These are phyloP conservation scores for Bombus ignitus DNA, from an alignment of 1,140 invertebrate genomes.

Conservation along the genomic window DNA sequence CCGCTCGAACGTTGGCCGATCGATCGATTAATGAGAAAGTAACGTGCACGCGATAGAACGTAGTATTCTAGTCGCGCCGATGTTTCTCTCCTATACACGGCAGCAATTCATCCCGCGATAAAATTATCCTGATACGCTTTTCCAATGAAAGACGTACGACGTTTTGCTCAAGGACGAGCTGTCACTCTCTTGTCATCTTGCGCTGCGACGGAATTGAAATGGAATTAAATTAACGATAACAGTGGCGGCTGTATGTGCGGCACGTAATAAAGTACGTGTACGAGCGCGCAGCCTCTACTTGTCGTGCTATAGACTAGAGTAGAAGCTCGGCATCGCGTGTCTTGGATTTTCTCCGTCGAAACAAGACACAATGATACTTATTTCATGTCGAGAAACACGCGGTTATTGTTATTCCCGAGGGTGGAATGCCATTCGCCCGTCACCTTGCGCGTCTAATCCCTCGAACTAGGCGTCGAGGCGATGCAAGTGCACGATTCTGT, in stretches of 20 bases:
- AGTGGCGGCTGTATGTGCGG: constrained; percentile 32
- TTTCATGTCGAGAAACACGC: constrained; percentile 43
- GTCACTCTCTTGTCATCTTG: constrained; percentile 64
- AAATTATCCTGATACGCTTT: constrained; percentile 60
- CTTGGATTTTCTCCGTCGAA: constrained; percentile 36
- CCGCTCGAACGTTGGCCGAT: background rate
- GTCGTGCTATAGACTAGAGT: background rate
- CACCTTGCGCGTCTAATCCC: constrained; percentile 46
- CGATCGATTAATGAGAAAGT: background rate
- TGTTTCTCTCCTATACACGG: background rate
- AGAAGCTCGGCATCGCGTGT: constrained; percentile 51
- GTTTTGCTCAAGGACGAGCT: constrained; percentile 54
- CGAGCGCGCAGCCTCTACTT: background rate
- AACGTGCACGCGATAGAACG: background rate
- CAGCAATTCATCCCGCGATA: constrained; percentile 49
- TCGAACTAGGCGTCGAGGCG: background rate
- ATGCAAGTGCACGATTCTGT: background rate
- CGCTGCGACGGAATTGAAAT: constrained; percentile 60
- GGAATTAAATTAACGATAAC: constrained; percentile 66
- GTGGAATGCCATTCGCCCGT: constrained; percentile 63
- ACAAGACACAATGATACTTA: constrained; percentile 55
- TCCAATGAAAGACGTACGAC: constrained; percentile 48
- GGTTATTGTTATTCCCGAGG: constrained; percentile 58
- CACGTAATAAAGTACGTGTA: constrained; percentile 47
- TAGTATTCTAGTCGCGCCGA: background rate